These are phyloP conservation scores for Tragopan temminckii DNA, from an alignment of 2,797 vertebrate species.

Conservation along the genomic window DNA sequence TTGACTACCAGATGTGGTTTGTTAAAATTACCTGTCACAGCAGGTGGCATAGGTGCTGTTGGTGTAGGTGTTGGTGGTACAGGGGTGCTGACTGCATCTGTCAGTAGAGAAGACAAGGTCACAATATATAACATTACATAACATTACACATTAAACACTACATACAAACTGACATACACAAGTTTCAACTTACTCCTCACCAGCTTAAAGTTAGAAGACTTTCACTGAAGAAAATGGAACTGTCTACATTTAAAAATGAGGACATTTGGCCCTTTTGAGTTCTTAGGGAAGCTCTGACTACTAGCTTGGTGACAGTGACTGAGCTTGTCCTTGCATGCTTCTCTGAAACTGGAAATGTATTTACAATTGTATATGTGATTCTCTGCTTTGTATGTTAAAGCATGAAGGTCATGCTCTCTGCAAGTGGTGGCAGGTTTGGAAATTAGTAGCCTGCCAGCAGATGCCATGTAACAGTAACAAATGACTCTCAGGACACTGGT, in stretches of 20 bases:
- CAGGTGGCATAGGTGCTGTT: neutral
- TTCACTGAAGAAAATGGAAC: neutral
- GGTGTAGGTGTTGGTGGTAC: slow-evolving; percentile 2
- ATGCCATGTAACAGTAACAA: neutral
- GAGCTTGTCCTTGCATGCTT: neutral
- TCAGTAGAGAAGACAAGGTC: neutral
- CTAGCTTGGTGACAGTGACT: neutral
- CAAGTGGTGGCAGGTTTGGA: neutral
- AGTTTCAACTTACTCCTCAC: neutral
- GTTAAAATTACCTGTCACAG: slow-evolving; percentile 35
- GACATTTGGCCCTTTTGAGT: neutral
- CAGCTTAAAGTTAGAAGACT: neutral
- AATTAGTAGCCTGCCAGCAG: neutral
- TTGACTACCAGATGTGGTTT: neutral
- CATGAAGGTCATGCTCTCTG: neutral
- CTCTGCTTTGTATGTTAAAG: neutral
- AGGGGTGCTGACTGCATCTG: slow-evolving; percentile 2
- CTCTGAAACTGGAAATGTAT: neutral
- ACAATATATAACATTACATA: neutral
- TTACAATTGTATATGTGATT: neutral
- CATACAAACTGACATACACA: neutral
- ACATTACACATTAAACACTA: neutral
- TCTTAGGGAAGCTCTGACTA: neutral
- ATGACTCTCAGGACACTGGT: neutral
- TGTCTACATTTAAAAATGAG: accelerated